Evolutionary conservation across 2,797 vertebrate genomes (phyloP), one percentile per base, ranked within the genome.

Genomic region (Gouania willdenowi): DNA sequence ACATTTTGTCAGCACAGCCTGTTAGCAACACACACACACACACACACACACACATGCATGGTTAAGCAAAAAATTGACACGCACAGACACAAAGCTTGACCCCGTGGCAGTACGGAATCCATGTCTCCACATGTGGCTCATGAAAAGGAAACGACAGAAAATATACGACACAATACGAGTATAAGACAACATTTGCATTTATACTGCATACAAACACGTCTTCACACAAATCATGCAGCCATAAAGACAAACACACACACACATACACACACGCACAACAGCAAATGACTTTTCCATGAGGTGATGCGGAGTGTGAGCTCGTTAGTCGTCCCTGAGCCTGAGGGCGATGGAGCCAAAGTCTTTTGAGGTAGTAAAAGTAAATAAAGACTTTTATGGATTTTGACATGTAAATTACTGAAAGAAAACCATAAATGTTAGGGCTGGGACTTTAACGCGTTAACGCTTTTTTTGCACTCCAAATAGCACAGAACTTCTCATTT

Each of bases 1-100:
- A 22, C 50, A 58, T 72, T 86, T 82, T 81, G 75, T 75, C 75
- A 58, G 68, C 64, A 59, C 74, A 75, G 79, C 74, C 80, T 72
- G 81, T 72, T 66, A 64, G 66, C 29, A 61, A 72, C 46, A 40
- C 57, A 55, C 39, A 60, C 29, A 28, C 50, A 36, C 58, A 61
- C 54, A 36, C 49, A 58, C 17, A 41, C 6, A 14, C 41, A 31
- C 46, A 27, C 5, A 21, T 43, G 38, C 30, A 37, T 43, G 25
- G 8, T 42, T 26, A 20, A 4, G 2, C 21, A 20, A 58, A 16
- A 42, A 6, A 16, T 41, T 28, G 43, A 27, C 5, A 23, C 43
- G 41, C 30, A 37, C 8, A 10, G 5, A 41, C 13, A 35, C 15
- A 41, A 43, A 26, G 32, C 26, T 39, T 55, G 60, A 77, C 68